Percentiles rank a stretch among this genome's conserved stretches.
These are phyloP conservation scores for Passerina amoena DNA, from an alignment of 2,113 vertebrate species.

Conservation along the genomic window DNA sequence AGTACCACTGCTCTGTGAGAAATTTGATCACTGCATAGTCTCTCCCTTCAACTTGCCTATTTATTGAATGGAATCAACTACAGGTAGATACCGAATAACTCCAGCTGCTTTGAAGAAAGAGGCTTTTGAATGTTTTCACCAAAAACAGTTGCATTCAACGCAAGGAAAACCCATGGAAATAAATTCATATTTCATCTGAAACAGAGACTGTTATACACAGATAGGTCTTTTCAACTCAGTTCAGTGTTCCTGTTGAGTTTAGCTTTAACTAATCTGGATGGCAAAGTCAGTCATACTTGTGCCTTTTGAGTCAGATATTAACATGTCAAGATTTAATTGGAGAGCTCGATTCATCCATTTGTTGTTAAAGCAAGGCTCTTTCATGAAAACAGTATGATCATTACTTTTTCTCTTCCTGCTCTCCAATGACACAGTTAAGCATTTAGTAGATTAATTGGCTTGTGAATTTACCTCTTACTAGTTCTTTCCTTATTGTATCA, in stretches of 20 bases:
- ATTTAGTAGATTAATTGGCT: slow-evolving; percentile 9
- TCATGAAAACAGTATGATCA: neutral
- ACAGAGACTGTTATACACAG: neutral
- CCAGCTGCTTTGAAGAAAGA: neutral
- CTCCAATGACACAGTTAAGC: neutral
- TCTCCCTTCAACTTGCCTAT: neutral
- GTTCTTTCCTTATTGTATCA: slow-evolving; percentile 22
- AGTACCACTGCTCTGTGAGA: neutral
- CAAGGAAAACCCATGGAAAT: neutral
- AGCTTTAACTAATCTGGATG: neutral
- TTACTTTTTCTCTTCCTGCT: neutral
- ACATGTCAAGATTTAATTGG: slow-evolving; percentile 29
- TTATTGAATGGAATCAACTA: neutral
- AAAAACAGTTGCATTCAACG: neutral
- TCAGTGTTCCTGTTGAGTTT: neutral
- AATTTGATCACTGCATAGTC: neutral
- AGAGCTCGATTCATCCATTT: slow-evolving; percentile 23
- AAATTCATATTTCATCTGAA: neutral
- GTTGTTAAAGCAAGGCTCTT: slow-evolving; percentile 35
- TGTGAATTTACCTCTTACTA: slow-evolving; percentile 26
- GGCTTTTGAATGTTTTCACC: neutral
- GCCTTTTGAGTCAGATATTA: slow-evolving; percentile 9
- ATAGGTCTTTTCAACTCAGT: neutral
- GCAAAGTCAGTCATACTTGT: neutral
- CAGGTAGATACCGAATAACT: neutral